These are phyloP conservation scores for Meloe dianella DNA, from an alignment of 2,888 invertebrate species.

Conservation along the genomic window DNA sequence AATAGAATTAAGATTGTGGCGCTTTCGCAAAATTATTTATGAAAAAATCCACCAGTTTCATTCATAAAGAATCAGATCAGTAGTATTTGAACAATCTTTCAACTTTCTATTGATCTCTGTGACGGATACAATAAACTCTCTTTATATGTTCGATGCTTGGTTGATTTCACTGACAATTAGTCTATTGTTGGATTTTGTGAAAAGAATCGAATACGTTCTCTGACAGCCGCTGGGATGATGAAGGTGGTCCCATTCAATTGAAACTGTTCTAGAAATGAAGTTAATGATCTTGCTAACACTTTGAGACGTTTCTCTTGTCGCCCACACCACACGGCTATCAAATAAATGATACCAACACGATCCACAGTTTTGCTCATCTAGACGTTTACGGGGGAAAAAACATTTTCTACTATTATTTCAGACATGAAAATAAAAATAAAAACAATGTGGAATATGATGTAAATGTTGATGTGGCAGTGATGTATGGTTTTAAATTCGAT, in stretches of 20 bases:
- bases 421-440: not conserved
- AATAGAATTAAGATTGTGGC: not conserved
- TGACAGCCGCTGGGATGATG: constrained; percentile 20
- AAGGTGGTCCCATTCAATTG: constrained; percentile 33
- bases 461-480: constrained; percentile 15
- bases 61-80: not conserved
- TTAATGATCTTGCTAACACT: constrained; percentile 48
- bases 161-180: not conserved
- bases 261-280: constrained; percentile 40
- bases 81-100: not conserved
- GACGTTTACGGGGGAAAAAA: constrained; percentile 17
- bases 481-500: constrained; percentile 18
- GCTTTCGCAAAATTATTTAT: not conserved
- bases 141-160: not conserved
- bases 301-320: constrained; percentile 49
- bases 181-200: not conserved
- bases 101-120: too few relatives aligned
- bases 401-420: not conserved
- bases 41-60: not conserved
- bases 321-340: constrained; percentile 33
- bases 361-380: constrained; percentile 31
- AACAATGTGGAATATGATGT: not conserved
- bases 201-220: not conserved
- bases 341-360: constrained; percentile 36
- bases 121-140: not conserved